Evolutionary conservation across 2,113 vertebrate genomes (phyloP).

Genomic region (Pelmatolapia mariae): DNA sequence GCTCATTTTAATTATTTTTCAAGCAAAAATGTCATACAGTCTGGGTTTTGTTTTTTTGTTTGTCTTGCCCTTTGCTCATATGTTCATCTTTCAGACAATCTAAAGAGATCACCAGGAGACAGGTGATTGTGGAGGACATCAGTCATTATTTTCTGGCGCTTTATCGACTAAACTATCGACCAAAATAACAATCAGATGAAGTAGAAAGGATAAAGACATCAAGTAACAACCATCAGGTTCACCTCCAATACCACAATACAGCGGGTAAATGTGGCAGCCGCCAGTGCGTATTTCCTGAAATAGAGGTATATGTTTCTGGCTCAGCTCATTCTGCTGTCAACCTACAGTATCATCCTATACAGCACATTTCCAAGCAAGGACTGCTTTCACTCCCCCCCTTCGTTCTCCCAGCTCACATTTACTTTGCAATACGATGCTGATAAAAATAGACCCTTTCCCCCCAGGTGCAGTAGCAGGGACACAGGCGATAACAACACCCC

Average conservation of each 20-base stretch:
- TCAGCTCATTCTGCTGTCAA: neutral
- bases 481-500: slow-evolving; percentile 62
- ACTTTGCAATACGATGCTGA: slow-evolving; percentile 33
- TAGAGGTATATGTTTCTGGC: neutral
- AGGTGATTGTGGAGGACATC: neutral
- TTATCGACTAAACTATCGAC: neutral
- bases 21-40: neutral
- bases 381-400: slow-evolving; percentile 2
- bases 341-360: neutral
- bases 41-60: neutral
- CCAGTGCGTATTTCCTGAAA: neutral
- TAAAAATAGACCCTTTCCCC: slow-evolving; percentile 54
- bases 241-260: neutral
- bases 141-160: neutral
- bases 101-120: neutral
- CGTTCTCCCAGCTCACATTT: slow-evolving; percentile 27
- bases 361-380: neutral
- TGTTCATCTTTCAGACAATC: rapidly evolving
- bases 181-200: neutral
- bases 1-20: neutral
- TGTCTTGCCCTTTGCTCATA: neutral
- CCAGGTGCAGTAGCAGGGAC: slow-evolving; percentile 52
- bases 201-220: neutral
- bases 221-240: neutral
- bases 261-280: neutral